Base-by-base conservation (phyloP, 2,888 invertebrate species). In the Eugnorisma glareosa region DNA sequence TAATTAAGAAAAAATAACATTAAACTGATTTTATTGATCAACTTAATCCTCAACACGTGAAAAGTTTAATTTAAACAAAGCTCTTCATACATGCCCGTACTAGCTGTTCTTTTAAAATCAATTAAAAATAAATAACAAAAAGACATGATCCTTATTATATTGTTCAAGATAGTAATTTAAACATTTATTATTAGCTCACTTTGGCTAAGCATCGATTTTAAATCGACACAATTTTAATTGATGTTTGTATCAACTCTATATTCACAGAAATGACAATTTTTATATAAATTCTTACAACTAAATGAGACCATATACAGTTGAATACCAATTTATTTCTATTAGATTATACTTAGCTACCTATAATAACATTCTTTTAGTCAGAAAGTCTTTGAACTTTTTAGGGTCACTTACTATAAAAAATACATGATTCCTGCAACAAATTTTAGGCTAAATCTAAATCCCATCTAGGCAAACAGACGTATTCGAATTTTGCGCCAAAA, bases 271-370 rank as follows among this genome's bases (percentile, higher is more conserved):
- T 74, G 69, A 73, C 57, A 73, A 73, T 75, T 70, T 68, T 76
- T 73, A 82, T 72, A 81, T 77, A 83, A 86, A 84, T 66, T 70
- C 88, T 86, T 89, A 89, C 2, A 4, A 2, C 79, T 87, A 85
- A 75, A 89, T 89, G 89, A 89, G 89, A 89, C 89, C 89, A 89
- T 86, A 77, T 88, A 87, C 83, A 89, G 75, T 85, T 80, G 77
- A 88, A 87, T 86, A 89, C 86, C 72, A 87, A 82, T 85, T 83
- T 79, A 81, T 59, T 75, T 81, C 79, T 84, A 85, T 79, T 75
- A 78, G 67, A 82, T 79, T 77, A 82, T 75, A 84, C 77, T 88
- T 85, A 87, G 79, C 83, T 81, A 86, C 84, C 81, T 86, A 86
- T 59, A 61, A 75, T 75, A 85, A 84, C 61, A 84, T 78, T 51